Evolutionary conservation across 2,888 invertebrate species (phyloP).

Genomic region (Idaea aversata): DNA sequence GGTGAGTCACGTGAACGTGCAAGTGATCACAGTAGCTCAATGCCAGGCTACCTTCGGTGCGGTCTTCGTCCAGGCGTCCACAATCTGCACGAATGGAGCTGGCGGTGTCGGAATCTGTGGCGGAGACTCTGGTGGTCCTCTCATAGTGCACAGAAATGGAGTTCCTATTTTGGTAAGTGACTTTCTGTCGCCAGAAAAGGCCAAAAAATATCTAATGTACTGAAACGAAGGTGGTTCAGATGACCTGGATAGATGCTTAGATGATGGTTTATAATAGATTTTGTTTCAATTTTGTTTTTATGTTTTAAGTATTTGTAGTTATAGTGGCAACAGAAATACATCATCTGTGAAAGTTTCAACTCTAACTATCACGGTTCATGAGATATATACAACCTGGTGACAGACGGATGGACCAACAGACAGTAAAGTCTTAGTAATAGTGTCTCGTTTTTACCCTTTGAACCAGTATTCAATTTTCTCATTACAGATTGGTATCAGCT

Average conservation of each 20-base stretch:
- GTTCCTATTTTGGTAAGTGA: conserved; percentile 36
- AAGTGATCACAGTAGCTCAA: conserved; percentile 29
- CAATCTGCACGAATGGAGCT: conserved; percentile 46
- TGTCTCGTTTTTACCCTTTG: background rate
- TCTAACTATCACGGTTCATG: no score
- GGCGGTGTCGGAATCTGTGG: conserved; percentile 45
- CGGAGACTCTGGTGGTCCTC: conserved; percentile 53
- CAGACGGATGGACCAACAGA: no score
- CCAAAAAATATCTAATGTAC: no score
- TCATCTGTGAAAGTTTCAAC: no score
- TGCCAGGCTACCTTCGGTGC: conserved; percentile 21
- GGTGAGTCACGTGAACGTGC: conserved; percentile 23
- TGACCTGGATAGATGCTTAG: background rate
- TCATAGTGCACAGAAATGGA: conserved; percentile 29
- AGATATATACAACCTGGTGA: no score
- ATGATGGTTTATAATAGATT: background rate
- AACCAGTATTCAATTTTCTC: background rate
- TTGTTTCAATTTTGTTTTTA: background rate
- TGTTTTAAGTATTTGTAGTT: no score
- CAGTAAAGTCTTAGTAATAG: background rate
- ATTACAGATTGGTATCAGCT: conserved; percentile 43
- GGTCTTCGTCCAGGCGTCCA: conserved; percentile 27
- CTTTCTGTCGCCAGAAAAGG: background rate
- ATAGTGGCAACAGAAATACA: no score
- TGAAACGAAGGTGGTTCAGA: background rate